Percentiles rank a stretch among this genome's conserved stretches.
Conservation (phyloP, 1,140 invertebrate species). For the Thalassaphorura encarpata region DNA sequence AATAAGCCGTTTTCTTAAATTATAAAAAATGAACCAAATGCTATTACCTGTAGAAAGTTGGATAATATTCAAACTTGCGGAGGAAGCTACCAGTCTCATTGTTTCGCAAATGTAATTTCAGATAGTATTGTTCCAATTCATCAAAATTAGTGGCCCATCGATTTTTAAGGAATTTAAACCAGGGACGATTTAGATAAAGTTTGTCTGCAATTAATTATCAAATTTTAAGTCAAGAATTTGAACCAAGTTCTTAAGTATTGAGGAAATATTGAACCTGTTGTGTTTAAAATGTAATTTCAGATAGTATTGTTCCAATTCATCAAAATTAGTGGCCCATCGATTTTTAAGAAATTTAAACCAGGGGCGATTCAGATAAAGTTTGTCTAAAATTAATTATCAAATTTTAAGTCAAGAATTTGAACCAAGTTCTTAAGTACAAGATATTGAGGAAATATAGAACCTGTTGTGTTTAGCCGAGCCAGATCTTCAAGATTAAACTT, state of each 20-base stretch:
- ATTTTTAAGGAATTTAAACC: constrained; percentile 79
- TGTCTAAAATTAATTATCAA: constrained; percentile 40
- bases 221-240: constrained; percentile 36
- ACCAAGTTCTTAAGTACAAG: constrained; percentile 30
- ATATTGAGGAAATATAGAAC: constrained; percentile 39
- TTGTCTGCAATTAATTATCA: constrained; percentile 44
- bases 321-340: constrained; percentile 87
- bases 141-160: constrained; percentile 92
- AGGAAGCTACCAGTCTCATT: constrained; percentile 72
- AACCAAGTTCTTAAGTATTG: constrained; percentile 29
- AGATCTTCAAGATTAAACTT: constrained; percentile 83
- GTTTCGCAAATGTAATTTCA: constrained; percentile 84
- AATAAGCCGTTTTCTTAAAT: not conserved
- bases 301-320: constrained; percentile 80
- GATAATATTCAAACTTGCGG: constrained; percentile 81
- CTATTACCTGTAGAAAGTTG: constrained; percentile 63
- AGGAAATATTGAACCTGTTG: constrained; percentile 53
- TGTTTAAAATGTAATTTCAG: constrained; percentile 86
- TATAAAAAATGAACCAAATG: not conserved
- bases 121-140: constrained; percentile 76
- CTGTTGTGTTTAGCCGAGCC: constrained; percentile 62
- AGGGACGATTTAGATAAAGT: constrained; percentile 70
- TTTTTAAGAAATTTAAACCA: constrained; percentile 83
- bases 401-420: constrained; percentile 36
- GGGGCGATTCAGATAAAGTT: constrained; percentile 69